Evolutionary conservation across 2,113 vertebrate genomes (phyloP), one percentile per base, ranked within the genome.

Genomic region (Ascaphus truei): DNA sequence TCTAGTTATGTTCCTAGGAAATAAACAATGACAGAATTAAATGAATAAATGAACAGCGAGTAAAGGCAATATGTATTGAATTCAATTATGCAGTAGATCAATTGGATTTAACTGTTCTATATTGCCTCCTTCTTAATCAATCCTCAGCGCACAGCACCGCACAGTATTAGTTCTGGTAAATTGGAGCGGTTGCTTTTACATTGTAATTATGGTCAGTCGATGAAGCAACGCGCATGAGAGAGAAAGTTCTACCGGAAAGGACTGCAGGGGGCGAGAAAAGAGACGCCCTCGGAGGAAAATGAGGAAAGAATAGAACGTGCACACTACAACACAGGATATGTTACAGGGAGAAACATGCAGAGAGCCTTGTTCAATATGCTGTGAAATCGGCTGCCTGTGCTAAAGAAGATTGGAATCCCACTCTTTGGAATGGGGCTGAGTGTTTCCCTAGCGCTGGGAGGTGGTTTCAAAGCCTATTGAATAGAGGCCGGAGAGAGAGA

Each of bases 11-110:
- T 16, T 48, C 20, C 27, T 11, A 27, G 45, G 33, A 47, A 71
- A 71, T 71, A 52, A 71, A 52, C 45, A 31, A 30, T 61, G 56
- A 60, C 18, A 60, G 34, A 61, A 48, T 31, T 31, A 61, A 71
- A 30, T 71, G 67, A 71, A 51, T 61, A 52, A 52, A 45, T 61
- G 57, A 37, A 61, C 43, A 16, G 58, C 22, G 45, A 41, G 45
- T 52, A 63, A 51, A 50, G 13, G 45, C 57, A 31, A 18, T 9
- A 8, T 22, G 12, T 61, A 39, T 31, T 25, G 16, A 20, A 52
- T 36, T 4, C 23, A 71, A 68, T 47, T 58, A 37, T n/a, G n/a
- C n/a, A n/a, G n/a, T 39, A 48, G 23, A 30, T 52, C 31, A 52
- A 22, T 52, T 39, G 31, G 56, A n/a, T n/a, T n/a, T n/a, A n/a